Base-by-base conservation (phyloP, 2,797 vertebrate genomes). In the Oreonectes daqikongensis region DNA sequence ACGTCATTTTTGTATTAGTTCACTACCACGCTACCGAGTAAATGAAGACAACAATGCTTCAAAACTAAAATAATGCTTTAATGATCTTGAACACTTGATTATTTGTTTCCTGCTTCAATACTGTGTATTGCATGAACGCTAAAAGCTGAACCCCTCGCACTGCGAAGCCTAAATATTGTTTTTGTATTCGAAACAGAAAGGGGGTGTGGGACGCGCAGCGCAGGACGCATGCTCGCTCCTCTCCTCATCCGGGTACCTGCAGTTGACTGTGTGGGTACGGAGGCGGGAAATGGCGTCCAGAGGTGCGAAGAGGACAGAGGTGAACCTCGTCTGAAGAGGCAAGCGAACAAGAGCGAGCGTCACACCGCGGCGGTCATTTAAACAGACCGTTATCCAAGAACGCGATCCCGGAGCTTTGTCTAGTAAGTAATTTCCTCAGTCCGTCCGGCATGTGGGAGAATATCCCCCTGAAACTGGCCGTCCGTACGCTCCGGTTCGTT, bases 241-340 rank as follows among this genome's bases (percentile, higher is more conserved):
- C 84, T 88, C 85, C 83, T 88, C 91, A 93, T 94, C 92, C 93
- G 94, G 94, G 93, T 89, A 90, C 81, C 89, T 86, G 85, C 81
- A 46, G 70, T 83, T 82, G 71, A 85, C 84, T 86, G 90, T 89
- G 91, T 82, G 91, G 92, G 92, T 94, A 84, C 85, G 85, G 86
- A 94, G 94, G 94, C 93, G 94, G 93, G 94, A 95, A 94, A 94
- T 95, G 93, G 94, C 93, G 93, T 90, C 93, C 88, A 89, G 90
- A 89, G 90, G 91, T 89, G 87, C 90, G 84, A 85, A 88, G 81
- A 86, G 85, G 85, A 87, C 82, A 75, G 84, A 72, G 76, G 63
- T 55, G 83, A 83, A 81, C 70, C 72, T 79, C 65, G 67, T 69
- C 64, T 86, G 78, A 85, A 79, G 32, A 75, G 65, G 77, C 70